phyloP scores from a whole-genome alignment of 2,888 invertebrate genomes.

The Tetranychus piercei region DNA sequence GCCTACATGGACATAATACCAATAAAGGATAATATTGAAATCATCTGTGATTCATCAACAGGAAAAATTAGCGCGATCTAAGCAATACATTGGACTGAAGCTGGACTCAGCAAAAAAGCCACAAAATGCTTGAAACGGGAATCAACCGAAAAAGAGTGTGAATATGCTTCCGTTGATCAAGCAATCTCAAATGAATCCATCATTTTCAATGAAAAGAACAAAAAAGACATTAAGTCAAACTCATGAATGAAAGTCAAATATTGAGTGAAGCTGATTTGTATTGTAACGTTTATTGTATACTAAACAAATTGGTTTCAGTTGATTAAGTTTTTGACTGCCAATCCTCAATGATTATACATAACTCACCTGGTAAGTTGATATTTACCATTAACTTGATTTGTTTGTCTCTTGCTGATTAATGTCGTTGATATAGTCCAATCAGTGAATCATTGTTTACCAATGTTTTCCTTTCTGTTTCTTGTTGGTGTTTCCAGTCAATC shows the following conservation, averaged over 20 bases:
- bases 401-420: not conserved
- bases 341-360: not conserved
- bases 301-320: not conserved
- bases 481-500: not conserved
- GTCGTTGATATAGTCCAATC: not conserved
- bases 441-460: not conserved
- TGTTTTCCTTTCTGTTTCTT: not conserved
- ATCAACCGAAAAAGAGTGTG: too few species aligned
- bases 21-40: not conserved
- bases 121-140: too few species aligned
- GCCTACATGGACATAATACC: constrained; percentile 7
- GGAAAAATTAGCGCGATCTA: constrained; percentile 10
- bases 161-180: too few species aligned
- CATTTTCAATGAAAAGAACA: too few species aligned
- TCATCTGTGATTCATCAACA: constrained; percentile 7
- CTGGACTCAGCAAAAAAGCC: too few species aligned
- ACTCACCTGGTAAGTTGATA: not conserved
- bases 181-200: too few species aligned
- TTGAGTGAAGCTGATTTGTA: too few species aligned
- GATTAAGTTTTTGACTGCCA: not conserved
- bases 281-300: not conserved
- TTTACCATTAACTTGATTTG: not conserved
- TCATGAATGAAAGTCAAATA: too few species aligned
- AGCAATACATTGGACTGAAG: not conserved
- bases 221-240: too few species aligned